Evolutionary conservation across 2,113 vertebrate genomes (phyloP).

Genomic region (Hyperopisus bebe): DNA sequence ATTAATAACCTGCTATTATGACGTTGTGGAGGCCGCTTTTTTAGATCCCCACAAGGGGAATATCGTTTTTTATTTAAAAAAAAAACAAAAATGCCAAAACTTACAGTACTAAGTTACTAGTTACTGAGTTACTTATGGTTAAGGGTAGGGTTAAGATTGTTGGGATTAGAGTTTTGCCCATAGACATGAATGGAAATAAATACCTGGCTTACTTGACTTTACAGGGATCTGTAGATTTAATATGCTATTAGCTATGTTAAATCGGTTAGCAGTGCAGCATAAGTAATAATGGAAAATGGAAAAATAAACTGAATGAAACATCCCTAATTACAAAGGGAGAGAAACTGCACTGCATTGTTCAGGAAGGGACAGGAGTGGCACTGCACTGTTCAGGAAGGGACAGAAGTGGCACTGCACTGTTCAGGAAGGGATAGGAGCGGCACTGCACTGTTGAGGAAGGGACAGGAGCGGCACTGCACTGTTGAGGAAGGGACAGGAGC

Average conservation of each 20-base stretch:
- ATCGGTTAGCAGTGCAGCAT: slow-evolving; percentile 22
- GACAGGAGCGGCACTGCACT: neutral
- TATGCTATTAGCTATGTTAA: slow-evolving; percentile 26
- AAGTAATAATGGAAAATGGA: slow-evolving; percentile 9
- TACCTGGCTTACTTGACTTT: slow-evolving; percentile 14
- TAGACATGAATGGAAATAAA: slow-evolving; percentile 8
- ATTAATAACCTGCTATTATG: too few relatives aligned
- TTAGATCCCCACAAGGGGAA: too few relatives aligned
- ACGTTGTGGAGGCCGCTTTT: too few relatives aligned
- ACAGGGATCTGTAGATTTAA: slow-evolving; percentile 25
- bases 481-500: neutral
- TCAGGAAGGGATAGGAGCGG: neutral
- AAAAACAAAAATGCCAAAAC: too few relatives aligned
- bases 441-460: neutral
- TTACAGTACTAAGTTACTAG: too few relatives aligned
- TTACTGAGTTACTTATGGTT: too few relatives aligned
- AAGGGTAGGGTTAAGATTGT: too few relatives aligned
- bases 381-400: neutral
- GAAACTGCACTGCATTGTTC: neutral
- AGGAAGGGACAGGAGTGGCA: neutral
- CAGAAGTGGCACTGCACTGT: neutral
- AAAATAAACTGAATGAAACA: slow-evolving; percentile 25
- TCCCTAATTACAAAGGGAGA: neutral
- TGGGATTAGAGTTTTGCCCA: neutral
- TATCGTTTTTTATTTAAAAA: too few relatives aligned